Conservation (phyloP, 2,888 invertebrate species). For the Tupiocoris notatus region DNA sequence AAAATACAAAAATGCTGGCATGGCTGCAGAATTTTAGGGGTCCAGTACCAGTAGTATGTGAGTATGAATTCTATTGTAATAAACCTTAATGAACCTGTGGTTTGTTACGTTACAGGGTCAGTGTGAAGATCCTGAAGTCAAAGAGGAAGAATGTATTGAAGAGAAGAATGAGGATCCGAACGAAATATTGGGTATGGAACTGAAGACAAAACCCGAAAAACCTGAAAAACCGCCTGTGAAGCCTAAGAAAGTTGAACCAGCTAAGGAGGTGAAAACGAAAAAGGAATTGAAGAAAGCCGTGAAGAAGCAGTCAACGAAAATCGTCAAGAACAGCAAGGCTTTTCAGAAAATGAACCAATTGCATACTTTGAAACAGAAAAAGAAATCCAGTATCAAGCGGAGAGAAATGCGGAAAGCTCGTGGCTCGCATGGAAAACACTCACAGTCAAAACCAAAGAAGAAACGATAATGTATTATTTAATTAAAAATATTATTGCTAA, state of each 20-base stretch:
- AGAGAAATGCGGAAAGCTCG: slow-evolving; percentile 14
- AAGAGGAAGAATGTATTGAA: slow-evolving; percentile 6
- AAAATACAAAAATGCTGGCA: too few relatives aligned
- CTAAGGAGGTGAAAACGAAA: slow-evolving; percentile 53
- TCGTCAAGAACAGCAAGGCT: slow-evolving; percentile 72
- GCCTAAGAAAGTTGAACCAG: background rate
- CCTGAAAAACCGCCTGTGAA: background rate
- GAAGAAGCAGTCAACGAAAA: slow-evolving; percentile 69
- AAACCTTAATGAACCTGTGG: too few relatives aligned
- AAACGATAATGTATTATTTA: background rate
- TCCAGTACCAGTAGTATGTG: too few relatives aligned
- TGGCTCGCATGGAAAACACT: slow-evolving; percentile 2
- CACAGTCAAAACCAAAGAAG: background rate
- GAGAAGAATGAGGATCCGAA: slow-evolving; percentile 50
- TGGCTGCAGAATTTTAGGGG: too few relatives aligned
- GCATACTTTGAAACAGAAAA: slow-evolving; percentile 59
- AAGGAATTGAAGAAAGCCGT: slow-evolving; percentile 69
- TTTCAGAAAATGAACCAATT: slow-evolving; percentile 73
- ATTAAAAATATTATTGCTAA: too few relatives aligned
- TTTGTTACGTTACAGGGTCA: slow-evolving; percentile 27
- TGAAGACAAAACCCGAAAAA: slow-evolving; percentile 53
- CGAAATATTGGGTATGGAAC: slow-evolving; percentile 56
- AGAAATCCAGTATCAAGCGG: slow-evolving; percentile 53
- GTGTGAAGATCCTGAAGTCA: slow-evolving; percentile 20
- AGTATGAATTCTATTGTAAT: too few relatives aligned